These are phyloP conservation scores for Acinonyx jubatus DNA, from an alignment of 2,113 vertebrate genomes.

Conservation along the genomic window DNA sequence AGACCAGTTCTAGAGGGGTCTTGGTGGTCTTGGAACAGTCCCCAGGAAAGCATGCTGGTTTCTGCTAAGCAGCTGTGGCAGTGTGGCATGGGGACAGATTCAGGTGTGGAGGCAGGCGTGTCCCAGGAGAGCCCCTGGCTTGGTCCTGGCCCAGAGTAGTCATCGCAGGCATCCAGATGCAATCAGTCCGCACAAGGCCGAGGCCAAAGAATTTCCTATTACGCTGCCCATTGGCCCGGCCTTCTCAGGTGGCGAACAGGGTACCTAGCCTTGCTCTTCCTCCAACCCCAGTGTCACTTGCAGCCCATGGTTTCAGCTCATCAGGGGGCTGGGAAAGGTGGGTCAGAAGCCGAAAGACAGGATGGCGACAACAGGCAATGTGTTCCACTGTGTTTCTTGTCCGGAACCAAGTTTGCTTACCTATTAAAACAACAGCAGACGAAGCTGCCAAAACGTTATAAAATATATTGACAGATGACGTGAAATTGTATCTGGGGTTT, in stretches of 20 bases:
- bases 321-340: not conserved
- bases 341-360: not conserved
- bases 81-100: not conserved
- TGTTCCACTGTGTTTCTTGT: not conserved
- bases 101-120: not conserved
- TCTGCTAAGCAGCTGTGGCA: not conserved
- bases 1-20: not conserved
- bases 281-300: not conserved
- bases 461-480: not conserved
- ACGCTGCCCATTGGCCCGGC: rapidly evolving
- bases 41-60: not conserved
- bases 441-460: not conserved
- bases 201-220: not conserved
- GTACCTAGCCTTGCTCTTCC: not conserved
- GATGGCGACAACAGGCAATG: not conserved
- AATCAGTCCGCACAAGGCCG: not conserved
- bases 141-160: not conserved
- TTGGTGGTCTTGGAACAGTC: not conserved
- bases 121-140: not conserved
- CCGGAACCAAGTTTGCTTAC: not conserved
- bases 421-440: not conserved
- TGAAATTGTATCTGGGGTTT: not conserved
- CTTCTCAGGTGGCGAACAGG: not conserved
- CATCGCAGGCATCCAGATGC: not conserved
- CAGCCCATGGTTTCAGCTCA: not conserved